phyloP scores from a whole-genome alignment of 2,797 vertebrate genomes.

The Xyrichtys novacula region DNA sequence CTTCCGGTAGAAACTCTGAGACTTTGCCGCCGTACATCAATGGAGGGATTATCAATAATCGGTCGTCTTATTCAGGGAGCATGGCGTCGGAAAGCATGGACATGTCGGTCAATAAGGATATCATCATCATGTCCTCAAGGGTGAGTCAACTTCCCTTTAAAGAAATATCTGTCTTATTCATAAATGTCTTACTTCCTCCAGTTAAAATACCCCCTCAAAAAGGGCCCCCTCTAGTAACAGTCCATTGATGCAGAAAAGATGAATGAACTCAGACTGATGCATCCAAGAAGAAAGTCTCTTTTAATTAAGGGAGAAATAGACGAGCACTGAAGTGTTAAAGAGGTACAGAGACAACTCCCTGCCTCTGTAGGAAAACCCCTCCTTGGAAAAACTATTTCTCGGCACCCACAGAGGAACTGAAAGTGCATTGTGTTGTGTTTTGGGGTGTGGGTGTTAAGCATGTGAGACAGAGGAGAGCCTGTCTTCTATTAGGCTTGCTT shows the following conservation, averaged over 20 bases:
- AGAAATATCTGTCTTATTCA: neutral
- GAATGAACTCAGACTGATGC: neutral
- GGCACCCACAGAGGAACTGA: slow-evolving; percentile 66
- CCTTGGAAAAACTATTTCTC: slow-evolving; percentile 71
- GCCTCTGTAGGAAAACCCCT: slow-evolving; percentile 55
- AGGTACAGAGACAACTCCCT: slow-evolving; percentile 3
- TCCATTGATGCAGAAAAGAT: neutral
- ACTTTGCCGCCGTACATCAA: slow-evolving; percentile 37
- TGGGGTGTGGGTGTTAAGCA: slow-evolving; percentile 63
- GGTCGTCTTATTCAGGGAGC: slow-evolving; percentile 87
- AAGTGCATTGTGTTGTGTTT: slow-evolving; percentile 72
- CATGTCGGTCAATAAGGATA: slow-evolving; percentile 87
- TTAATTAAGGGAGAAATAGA: neutral
- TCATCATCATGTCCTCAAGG: slow-evolving; percentile 85
- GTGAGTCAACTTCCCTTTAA: slow-evolving; percentile 78
- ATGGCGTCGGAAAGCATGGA: slow-evolving; percentile 89
- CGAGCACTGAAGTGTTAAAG: slow-evolving; percentile 12
- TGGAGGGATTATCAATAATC: slow-evolving; percentile 78
- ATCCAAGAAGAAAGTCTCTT: slow-evolving; percentile 2
- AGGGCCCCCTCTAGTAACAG: neutral
- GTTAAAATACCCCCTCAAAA: neutral
- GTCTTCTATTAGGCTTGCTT: slow-evolving; percentile 50
- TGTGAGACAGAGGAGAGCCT: slow-evolving; percentile 67
- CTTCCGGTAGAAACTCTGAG: slow-evolving; percentile 52
- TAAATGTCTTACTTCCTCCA: neutral